Percentiles rank a stretch among this genome's conserved stretches.
Conservation (phyloP, 2,797 vertebrate species). For the Leuciscus waleckii region DNA sequence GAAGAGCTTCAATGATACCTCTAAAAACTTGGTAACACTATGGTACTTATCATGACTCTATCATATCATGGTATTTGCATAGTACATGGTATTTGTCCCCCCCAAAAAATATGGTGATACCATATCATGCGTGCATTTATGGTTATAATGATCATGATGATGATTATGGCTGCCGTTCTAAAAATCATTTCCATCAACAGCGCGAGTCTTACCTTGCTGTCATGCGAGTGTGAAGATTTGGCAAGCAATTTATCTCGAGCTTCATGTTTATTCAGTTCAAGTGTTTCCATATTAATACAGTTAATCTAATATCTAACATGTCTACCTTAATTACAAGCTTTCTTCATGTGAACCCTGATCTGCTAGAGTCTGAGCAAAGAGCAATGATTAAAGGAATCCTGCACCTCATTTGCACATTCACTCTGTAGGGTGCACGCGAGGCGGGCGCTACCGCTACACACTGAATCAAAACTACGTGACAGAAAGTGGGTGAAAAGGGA, state of each 20-base stretch:
- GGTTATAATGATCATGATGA: not conserved
- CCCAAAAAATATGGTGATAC: not conserved
- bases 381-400: slow-evolving; percentile 55
- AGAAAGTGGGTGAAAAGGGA: slow-evolving; percentile 20
- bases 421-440: slow-evolving; percentile 35
- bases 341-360: slow-evolving; percentile 55
- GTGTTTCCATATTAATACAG: slow-evolving; percentile 79
- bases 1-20: not conserved
- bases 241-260: slow-evolving; percentile 65
- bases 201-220: not conserved
- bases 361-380: slow-evolving; percentile 53
- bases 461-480: slow-evolving; percentile 35
- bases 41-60: not conserved
- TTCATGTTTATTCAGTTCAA: slow-evolving; percentile 76
- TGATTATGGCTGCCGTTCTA: not conserved
- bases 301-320: slow-evolving; percentile 77
- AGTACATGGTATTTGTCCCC: not conserved
- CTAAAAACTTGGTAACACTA: not conserved
- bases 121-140: not conserved
- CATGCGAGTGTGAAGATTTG: slow-evolving; percentile 21
- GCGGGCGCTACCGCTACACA: not conserved
- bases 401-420: slow-evolving; percentile 41
- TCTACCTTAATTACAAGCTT: slow-evolving; percentile 78
- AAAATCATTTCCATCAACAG: slow-evolving; percentile 13
- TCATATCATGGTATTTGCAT: not conserved